phyloP scores from a whole-genome alignment of 2,888 invertebrate genomes.

The Hirtodrosophila trivittata region DNA sequence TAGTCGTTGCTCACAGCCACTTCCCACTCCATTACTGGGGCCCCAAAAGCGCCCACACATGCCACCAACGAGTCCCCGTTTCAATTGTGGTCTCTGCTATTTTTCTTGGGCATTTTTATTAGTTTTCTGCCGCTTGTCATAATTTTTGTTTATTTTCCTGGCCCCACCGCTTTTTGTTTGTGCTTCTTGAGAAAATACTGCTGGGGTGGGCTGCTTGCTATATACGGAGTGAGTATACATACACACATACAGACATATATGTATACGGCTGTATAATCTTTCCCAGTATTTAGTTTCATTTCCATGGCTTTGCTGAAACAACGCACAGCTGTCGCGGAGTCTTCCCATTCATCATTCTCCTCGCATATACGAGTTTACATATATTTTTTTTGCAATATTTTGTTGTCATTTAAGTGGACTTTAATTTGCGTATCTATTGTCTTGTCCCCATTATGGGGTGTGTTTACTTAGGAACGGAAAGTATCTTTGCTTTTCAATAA shows the following conservation, averaged over 20 bases:
- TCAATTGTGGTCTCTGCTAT: constrained; percentile 49
- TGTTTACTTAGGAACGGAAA: no score
- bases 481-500: no score
- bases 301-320: constrained; percentile 16
- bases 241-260: not conserved
- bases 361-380: no score
- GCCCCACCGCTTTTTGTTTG: constrained; percentile 52
- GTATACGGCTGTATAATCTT: constrained; percentile 15
- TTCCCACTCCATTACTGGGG: constrained; percentile 32
- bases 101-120: constrained; percentile 67
- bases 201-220: constrained; percentile 25
- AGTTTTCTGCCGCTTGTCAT: constrained; percentile 65
- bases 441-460: not conserved
- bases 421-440: constrained; percentile 43
- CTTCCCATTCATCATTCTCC: constrained; percentile 3
- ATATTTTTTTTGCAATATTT: constrained; percentile 44
- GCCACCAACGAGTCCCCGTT: constrained; percentile 20
- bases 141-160: constrained; percentile 74
- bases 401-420: constrained; percentile 21
- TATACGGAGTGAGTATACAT: not conserved
- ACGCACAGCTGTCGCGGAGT: constrained; percentile 57
- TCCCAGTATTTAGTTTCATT: constrained; percentile 38
- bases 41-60: constrained; percentile 39
- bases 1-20: constrained; percentile 48
- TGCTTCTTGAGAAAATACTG: constrained; percentile 59